These are phyloP conservation scores for Frieseomelitta varia DNA, from an alignment of 1,140 invertebrate species.

Conservation along the genomic window DNA sequence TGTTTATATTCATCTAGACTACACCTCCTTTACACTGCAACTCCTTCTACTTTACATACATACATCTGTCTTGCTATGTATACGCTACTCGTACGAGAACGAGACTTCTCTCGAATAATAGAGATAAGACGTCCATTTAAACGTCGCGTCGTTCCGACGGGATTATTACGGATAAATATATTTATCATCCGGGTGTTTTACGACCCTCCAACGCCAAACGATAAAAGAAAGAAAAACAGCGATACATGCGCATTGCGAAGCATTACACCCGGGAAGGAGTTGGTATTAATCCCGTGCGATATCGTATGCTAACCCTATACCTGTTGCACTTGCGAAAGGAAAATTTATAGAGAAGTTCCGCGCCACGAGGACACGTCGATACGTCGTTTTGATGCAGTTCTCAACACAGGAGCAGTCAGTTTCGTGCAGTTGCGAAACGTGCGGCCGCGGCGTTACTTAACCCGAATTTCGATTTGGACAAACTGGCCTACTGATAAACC, in stretches of 20 bases:
- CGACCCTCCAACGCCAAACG: not conserved
- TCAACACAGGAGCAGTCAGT: not conserved
- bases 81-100: not conserved
- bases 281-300: not conserved
- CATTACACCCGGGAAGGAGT: not conserved
- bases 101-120: not conserved
- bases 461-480: slow-evolving; percentile 54
- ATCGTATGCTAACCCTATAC: not conserved
- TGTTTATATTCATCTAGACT: not conserved
- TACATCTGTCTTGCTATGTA: not conserved
- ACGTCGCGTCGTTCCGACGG: not conserved
- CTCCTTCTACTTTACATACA: not conserved
- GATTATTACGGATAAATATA: not conserved
- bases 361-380: not conserved
- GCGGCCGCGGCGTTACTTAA: slow-evolving; percentile 13
- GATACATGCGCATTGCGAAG: no score
- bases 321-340: slow-evolving; percentile 8
- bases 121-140: not conserved
- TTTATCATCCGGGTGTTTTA: not conserved
- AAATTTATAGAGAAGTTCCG: slow-evolving; percentile 11
- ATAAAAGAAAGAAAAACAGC: not conserved
- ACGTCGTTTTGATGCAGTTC: not conserved
- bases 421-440: slow-evolving; percentile 25
- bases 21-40: not conserved
- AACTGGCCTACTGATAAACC: slow-evolving; percentile 52